Evolutionary conservation across 1,140 invertebrate genomes (phyloP).

Genomic region (Hylaeus anthracinus): DNA sequence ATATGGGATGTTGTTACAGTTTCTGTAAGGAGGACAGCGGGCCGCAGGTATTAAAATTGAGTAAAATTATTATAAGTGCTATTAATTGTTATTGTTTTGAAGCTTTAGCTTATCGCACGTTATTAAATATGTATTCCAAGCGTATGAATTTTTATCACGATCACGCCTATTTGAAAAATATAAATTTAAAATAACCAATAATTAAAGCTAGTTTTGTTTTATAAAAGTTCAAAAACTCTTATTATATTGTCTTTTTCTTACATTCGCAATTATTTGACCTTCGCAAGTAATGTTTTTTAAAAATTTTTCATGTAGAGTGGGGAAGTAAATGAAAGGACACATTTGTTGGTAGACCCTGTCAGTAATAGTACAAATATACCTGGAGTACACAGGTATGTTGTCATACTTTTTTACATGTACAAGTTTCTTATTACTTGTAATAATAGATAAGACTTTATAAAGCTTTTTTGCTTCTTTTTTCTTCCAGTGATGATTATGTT

Average conservation of each 20-base stretch:
- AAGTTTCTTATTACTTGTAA: background rate
- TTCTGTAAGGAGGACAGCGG: slow-evolving; percentile 83
- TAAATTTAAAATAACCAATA: background rate
- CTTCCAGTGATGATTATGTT: slow-evolving; percentile 85
- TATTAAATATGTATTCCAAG: slow-evolving; percentile 32
- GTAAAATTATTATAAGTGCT: slow-evolving; percentile 23
- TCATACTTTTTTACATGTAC: slow-evolving; percentile 12
- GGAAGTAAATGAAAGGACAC: slow-evolving; percentile 86
- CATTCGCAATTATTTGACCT: background rate
- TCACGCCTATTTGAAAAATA: slow-evolving; percentile 1
- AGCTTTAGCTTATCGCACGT: slow-evolving; percentile 32
- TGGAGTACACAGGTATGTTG: slow-evolving; percentile 81
- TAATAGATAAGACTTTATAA: slow-evolving; percentile 13
- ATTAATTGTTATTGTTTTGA: slow-evolving; percentile 6
- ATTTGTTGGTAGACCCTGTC: slow-evolving; percentile 85
- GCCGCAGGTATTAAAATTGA: slow-evolving; percentile 79
- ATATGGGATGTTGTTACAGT: slow-evolving; percentile 81
- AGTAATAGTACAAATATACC: slow-evolving; percentile 85
- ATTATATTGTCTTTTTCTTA: background rate
- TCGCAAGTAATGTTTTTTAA: background rate
- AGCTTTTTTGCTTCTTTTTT: slow-evolving; percentile 42
- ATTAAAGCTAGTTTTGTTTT: too few species aligned
- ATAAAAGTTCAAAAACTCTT: background rate
- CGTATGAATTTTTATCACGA: slow-evolving; percentile 13
- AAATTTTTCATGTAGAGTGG: slow-evolving; percentile 78